Conservation (phyloP, 2,113 vertebrate genomes). For the Phoenicopterus ruber region DNA sequence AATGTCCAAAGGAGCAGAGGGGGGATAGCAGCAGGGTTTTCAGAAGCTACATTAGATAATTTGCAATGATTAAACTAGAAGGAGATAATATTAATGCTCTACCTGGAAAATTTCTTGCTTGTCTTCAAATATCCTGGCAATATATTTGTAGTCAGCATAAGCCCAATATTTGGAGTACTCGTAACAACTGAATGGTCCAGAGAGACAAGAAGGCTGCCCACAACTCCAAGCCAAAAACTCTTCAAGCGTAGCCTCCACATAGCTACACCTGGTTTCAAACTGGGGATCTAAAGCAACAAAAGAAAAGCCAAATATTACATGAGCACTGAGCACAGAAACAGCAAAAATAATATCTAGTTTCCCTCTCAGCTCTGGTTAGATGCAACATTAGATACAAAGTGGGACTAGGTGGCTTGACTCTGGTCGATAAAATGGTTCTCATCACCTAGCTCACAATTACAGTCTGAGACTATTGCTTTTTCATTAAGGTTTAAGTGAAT, state of each 20-base stretch:
- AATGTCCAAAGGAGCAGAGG: background rate
- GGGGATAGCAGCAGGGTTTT: background rate
- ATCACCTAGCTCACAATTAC: constrained; percentile 4
- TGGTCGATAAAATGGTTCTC: background rate
- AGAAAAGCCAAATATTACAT: constrained; percentile 32
- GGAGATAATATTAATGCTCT: constrained; percentile 42
- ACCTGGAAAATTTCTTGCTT: constrained; percentile 88
- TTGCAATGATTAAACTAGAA: background rate
- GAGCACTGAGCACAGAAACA: background rate
- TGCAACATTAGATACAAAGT: background rate
- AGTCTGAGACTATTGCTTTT: background rate
- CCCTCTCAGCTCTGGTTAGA: constrained; percentile 2
- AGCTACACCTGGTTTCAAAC: constrained; percentile 91
- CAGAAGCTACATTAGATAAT: background rate
- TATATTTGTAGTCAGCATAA: constrained; percentile 97
- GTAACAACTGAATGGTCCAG: constrained; percentile 80
- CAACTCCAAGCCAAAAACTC: constrained; percentile 86
- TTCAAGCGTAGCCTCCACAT: constrained; percentile 79
- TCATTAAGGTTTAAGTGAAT: constrained; percentile 2
- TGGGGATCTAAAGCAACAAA: constrained; percentile 79
- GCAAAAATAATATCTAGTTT: background rate
- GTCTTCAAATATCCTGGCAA: constrained; percentile 84
- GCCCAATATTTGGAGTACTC: constrained; percentile 85
- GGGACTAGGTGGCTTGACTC: background rate
- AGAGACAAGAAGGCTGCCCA: constrained; percentile 31